These are phyloP conservation scores for Meloidogyne floridensis DNA, from an alignment of 1,140 invertebrate genomes.

Conservation along the genomic window DNA sequence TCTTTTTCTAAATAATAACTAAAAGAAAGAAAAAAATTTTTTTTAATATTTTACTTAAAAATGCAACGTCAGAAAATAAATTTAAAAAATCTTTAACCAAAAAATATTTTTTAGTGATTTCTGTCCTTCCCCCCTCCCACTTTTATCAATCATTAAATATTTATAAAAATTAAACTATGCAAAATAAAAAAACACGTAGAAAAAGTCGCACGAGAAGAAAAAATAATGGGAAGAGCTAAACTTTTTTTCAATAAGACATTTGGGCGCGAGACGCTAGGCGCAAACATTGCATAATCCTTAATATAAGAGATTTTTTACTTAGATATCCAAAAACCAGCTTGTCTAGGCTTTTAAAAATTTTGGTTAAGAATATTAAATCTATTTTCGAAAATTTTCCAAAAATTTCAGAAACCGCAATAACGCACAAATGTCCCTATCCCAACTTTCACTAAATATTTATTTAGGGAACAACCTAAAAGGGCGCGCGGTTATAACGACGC, in stretches of 20 bases:
- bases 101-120: background rate
- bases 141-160: conserved; percentile 6
- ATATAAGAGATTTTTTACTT: too few relatives aligned
- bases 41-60: background rate
- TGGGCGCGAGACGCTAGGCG: too few relatives aligned
- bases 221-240: background rate
- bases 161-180: conserved; percentile 8
- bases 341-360: too few relatives aligned
- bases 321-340: too few relatives aligned
- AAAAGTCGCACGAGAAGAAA: background rate
- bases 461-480: too few relatives aligned
- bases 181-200: background rate
- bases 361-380: too few relatives aligned
- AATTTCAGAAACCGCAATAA: too few relatives aligned
- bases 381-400: too few relatives aligned
- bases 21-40: conserved; percentile 13
- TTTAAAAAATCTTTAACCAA: background rate
- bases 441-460: too few relatives aligned
- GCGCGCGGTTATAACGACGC: too few relatives aligned
- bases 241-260: background rate
- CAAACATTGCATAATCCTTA: too few relatives aligned
- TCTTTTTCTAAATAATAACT: background rate
- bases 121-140: background rate
- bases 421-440: too few relatives aligned
- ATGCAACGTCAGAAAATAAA: background rate